Evolutionary conservation across 2,888 invertebrate genomes (phyloP).

Genomic region (Drosophila leonis): DNA sequence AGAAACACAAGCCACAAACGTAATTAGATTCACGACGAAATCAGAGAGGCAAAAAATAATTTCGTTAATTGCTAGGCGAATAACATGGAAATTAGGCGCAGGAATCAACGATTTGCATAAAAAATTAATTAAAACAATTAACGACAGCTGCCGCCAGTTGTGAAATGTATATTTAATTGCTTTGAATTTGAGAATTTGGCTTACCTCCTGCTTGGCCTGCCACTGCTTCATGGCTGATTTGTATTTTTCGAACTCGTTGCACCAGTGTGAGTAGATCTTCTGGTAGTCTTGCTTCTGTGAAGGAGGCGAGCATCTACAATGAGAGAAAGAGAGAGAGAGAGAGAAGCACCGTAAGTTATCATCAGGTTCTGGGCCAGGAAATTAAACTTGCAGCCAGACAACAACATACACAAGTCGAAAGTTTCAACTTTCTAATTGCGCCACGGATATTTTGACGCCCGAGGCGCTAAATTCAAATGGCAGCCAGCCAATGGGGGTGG

Average conservation of each 20-base stretch:
- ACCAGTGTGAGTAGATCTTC: conserved; percentile 99
- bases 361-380: conserved; percentile 28
- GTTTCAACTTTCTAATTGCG: conserved; percentile 61
- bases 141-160: conserved; percentile 53
- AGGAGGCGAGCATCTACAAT: conserved; percentile 91
- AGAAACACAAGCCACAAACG: conserved; percentile 14
- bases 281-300: conserved; percentile 96
- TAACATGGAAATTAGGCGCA: conserved; percentile 61
- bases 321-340: background rate
- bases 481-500: conserved; percentile 6
- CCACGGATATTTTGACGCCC: conserved; percentile 47
- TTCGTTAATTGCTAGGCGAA: conserved; percentile 61
- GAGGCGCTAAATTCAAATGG: conserved; percentile 54
- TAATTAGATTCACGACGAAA: conserved; percentile 37
- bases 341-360: conserved; percentile 53
- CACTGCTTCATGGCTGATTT: conserved; percentile 98
- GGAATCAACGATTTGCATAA: conserved; percentile 53
- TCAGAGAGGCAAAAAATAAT: conserved; percentile 45
- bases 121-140: conserved; percentile 84
- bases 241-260: conserved; percentile 98
- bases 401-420: conserved; percentile 30
- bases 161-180: conserved; percentile 50
- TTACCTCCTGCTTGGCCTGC: conserved; percentile 96
- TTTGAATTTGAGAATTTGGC: conserved; percentile 3
- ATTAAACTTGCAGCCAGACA: conserved; percentile 29